Conservation (phyloP, 2,113 vertebrate species). For the Lepus timidus region DNA sequence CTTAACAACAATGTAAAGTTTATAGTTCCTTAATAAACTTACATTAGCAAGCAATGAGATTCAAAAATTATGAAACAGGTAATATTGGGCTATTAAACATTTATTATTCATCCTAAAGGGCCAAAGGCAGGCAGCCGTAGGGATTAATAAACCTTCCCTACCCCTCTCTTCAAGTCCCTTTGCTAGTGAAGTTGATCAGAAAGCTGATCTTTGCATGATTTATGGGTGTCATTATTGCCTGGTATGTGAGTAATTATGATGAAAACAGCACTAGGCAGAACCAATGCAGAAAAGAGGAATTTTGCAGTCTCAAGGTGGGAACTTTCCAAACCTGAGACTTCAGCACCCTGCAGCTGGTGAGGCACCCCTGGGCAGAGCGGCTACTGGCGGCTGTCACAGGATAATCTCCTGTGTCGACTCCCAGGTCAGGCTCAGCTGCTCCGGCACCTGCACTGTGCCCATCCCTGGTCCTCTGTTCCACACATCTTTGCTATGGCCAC, state of each 20-base stretch:
- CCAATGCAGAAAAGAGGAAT: background rate
- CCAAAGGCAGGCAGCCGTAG: constrained; percentile 67
- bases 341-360: accelerated
- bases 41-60: constrained; percentile 84
- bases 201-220: constrained; percentile 36
- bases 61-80: constrained; percentile 89
- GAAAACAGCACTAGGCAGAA: background rate
- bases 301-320: background rate
- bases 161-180: constrained; percentile 62
- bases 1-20: constrained; percentile 87
- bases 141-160: constrained; percentile 77
- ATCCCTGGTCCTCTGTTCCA: background rate
- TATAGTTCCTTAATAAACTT: constrained; percentile 90
- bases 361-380: background rate
- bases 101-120: constrained; percentile 86
- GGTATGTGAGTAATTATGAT: constrained; percentile 16
- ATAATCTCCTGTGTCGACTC: accelerated
- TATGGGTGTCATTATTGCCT: constrained; percentile 39
- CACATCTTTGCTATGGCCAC: background rate
- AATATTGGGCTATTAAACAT: constrained; percentile 88
- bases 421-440: too few species aligned
- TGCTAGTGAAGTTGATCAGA: background rate
- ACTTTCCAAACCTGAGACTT: background rate
- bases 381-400: background rate
- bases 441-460: background rate